These are phyloP conservation scores for Drosophila murphyi DNA, from an alignment of 1,140 invertebrate genomes.

Conservation along the genomic window DNA sequence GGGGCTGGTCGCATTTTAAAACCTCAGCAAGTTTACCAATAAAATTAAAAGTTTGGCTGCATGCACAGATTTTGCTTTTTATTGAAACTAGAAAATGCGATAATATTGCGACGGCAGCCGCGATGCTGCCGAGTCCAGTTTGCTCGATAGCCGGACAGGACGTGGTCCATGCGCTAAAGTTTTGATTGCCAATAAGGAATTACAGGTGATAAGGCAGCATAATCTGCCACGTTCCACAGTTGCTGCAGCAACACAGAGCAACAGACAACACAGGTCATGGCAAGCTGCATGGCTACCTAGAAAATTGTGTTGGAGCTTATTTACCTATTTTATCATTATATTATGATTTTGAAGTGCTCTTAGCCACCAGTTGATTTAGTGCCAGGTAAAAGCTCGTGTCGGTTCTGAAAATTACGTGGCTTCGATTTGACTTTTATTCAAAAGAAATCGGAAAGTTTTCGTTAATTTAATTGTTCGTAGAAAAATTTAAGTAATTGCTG, in stretches of 20 bases:
- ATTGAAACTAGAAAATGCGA: constrained; percentile 80
- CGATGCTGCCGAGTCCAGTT: constrained; percentile 5
- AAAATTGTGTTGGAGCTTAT: constrained; percentile 61
- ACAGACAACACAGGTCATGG: not conserved
- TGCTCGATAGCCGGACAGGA: not conserved
- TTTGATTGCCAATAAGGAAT: constrained; percentile 83
- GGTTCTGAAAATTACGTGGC: not conserved
- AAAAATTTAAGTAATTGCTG: not conserved
- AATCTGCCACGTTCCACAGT: constrained; percentile 74
- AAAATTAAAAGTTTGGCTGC: constrained; percentile 81
- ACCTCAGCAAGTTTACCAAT: constrained; percentile 76
- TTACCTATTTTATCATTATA: constrained; percentile 56
- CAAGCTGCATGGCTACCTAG: constrained; percentile 26
- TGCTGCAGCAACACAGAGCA: constrained; percentile 23
- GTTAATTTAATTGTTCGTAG: not conserved
- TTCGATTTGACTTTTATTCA: no score
- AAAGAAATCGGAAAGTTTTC: not conserved
- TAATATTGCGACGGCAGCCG: constrained; percentile 34
- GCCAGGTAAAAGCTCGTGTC: not conserved
- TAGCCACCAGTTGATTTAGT: not conserved
- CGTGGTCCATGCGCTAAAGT: constrained; percentile 59
- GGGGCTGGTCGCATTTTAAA: constrained; percentile 20
- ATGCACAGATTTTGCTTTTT: constrained; percentile 75
- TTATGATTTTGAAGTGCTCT: constrained; percentile 16
- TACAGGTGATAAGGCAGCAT: constrained; percentile 83